Evolutionary conservation across 1,140 invertebrate species (phyloP).

Genomic region (Homarus americanus): DNA sequence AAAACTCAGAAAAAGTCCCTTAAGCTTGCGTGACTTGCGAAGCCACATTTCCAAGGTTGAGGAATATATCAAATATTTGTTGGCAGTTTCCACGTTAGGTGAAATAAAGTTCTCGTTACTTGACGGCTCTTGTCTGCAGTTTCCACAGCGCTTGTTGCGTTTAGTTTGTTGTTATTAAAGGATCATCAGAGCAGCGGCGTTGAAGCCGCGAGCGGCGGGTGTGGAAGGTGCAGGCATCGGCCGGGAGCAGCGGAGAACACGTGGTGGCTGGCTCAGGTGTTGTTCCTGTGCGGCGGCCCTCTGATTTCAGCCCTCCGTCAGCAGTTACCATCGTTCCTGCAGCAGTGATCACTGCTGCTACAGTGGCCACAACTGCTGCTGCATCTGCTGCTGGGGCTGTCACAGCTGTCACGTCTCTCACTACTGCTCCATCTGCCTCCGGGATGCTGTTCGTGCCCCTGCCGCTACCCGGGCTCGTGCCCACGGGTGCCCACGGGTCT

Average conservation of each 20-base stretch:
- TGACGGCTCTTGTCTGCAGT: constrained; percentile 47
- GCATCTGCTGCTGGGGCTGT: constrained; percentile 15
- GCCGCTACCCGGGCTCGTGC: constrained; percentile 73
- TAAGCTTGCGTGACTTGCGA: not conserved
- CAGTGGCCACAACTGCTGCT: not conserved
- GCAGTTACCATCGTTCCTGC: not conserved
- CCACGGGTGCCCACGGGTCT: constrained; percentile 72
- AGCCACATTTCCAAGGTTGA: not conserved
- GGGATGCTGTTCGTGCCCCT: constrained; percentile 75
- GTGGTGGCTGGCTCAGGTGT: constrained; percentile 33
- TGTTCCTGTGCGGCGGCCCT: not conserved
- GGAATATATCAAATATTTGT: not conserved
- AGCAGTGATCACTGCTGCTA: not conserved
- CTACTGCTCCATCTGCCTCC: constrained; percentile 41
- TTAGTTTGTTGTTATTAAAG: not conserved
- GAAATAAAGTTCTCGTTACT: constrained; percentile 39
- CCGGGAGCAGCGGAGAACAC: constrained; percentile 40
- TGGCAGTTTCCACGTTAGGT: constrained; percentile 2
- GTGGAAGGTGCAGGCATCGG: constrained; percentile 59
- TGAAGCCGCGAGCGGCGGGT: constrained; percentile 31
- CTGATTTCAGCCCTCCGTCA: not conserved
- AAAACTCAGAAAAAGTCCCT: not conserved
- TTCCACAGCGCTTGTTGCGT: constrained; percentile 40
- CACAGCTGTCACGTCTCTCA: not conserved
- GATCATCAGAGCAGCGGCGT: constrained; percentile 1